phyloP scores from a whole-genome alignment of 2,888 invertebrate species.

The Xestobium rufovillosum region DNA sequence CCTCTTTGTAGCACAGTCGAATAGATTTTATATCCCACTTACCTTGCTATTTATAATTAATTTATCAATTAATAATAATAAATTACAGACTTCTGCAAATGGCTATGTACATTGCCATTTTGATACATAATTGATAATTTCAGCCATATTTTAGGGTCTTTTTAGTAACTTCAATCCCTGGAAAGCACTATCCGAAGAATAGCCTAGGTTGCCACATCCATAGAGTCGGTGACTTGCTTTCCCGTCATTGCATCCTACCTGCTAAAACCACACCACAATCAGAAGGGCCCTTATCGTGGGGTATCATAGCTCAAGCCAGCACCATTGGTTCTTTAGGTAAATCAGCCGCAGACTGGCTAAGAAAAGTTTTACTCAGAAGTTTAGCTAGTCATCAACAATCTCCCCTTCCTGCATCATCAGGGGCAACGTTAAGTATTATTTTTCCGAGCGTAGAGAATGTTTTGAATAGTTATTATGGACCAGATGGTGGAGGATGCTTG shows the following conservation, averaged over 20 bases:
- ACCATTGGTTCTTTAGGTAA: conserved; percentile 84
- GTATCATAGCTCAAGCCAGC: conserved; percentile 77
- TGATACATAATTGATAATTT: too few relatives aligned
- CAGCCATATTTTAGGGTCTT: conserved; percentile 64
- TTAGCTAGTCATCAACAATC: conserved; percentile 49
- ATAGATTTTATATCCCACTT: too few relatives aligned
- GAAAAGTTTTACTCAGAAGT: conserved; percentile 63
- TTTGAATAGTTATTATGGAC: conserved; percentile 72
- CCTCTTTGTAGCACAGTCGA: too few relatives aligned
- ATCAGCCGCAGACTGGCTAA: conserved; percentile 64
- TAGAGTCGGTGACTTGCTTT: conserved; percentile 54
- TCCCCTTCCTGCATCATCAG: conserved; percentile 48
- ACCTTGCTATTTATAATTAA: too few relatives aligned
- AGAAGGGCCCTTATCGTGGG: conserved; percentile 33
- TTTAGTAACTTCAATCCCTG: conserved; percentile 79
- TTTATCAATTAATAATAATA: too few relatives aligned
- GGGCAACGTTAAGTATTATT: conserved; percentile 51
- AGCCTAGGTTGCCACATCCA: conserved; percentile 44
- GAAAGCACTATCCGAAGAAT: conserved; percentile 52
- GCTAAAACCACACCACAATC: conserved; percentile 35
- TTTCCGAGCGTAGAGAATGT: conserved; percentile 83
- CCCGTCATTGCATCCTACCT: conserved; percentile 53
- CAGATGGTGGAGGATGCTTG: conserved; percentile 78
- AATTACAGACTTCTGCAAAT: too few relatives aligned
- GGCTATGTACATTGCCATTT: too few relatives aligned